Evolutionary conservation across 2,888 invertebrate species (phyloP).

Genomic region (Spicauda simplicius): DNA sequence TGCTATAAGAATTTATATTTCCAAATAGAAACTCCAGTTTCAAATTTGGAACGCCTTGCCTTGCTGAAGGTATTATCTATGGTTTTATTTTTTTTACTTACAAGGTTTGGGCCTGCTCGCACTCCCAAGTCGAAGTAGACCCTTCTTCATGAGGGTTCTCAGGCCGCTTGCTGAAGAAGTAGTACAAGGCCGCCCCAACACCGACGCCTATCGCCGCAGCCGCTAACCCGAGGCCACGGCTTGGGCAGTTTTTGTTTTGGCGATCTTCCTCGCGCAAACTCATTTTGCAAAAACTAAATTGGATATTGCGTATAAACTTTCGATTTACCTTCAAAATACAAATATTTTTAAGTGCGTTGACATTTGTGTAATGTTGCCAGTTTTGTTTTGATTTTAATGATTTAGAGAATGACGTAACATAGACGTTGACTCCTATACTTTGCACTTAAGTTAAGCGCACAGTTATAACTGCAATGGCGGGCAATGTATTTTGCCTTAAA

Average conservation of each 20-base stretch:
- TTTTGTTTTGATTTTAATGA: neutral
- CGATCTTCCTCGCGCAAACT: constrained; percentile 65
- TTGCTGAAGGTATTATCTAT: neutral
- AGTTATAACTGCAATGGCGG: no score
- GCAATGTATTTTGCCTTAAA: no score
- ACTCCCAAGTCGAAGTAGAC: constrained; percentile 61
- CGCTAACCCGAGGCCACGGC: constrained; percentile 70
- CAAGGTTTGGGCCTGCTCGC: constrained; percentile 52
- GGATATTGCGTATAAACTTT: constrained; percentile 32
- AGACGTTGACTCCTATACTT: no score
- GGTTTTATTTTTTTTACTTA: constrained; percentile 38
- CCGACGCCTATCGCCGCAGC: constrained; percentile 76
- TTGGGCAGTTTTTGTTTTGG: constrained; percentile 62
- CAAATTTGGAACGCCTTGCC: neutral
- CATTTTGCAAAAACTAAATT: constrained; percentile 52
- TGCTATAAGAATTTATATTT: neutral
- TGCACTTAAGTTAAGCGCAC: neutral
- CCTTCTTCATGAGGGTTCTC: constrained; percentile 64
- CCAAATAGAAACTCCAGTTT: neutral
- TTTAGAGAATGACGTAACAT: no score
- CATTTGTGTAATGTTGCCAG: constrained; percentile 9
- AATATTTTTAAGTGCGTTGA: constrained; percentile 30
- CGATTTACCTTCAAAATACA: constrained; percentile 34
- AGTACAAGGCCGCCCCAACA: constrained; percentile 76
- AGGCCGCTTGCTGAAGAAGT: constrained; percentile 67